Percentiles rank a stretch among this genome's conserved stretches.
Conservation (phyloP, 2,797 vertebrate genomes). For the Microhierax caerulescens region DNA sequence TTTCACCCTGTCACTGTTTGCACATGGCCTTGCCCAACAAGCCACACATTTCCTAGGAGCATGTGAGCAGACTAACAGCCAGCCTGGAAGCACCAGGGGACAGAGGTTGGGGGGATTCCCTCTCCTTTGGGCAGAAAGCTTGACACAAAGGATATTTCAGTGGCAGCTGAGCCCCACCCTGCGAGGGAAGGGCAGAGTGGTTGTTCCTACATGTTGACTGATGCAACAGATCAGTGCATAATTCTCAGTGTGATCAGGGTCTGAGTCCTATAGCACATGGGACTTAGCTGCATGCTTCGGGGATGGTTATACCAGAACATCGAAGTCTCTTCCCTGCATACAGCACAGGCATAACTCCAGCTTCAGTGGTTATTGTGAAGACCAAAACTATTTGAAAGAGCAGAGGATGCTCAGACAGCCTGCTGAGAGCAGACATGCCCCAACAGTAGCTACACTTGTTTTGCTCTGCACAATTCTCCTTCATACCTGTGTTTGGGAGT, state of each 20-base stretch:
- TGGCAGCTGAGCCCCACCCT: neutral
- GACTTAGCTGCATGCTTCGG: fast-evolving
- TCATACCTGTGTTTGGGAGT: neutral
- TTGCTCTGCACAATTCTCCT: neutral
- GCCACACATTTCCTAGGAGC: fast-evolving
- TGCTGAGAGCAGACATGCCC: neutral
- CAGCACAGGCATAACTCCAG: neutral
- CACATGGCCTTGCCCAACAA: neutral
- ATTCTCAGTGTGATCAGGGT: fast-evolving
- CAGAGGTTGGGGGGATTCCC: neutral
- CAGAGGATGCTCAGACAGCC: neutral
- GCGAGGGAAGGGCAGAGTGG: neutral
- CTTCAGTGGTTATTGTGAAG: neutral
- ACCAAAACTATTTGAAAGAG: neutral
- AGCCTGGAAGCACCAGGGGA: fast-evolving
- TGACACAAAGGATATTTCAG: neutral
- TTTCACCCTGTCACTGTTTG: neutral
- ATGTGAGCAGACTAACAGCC: neutral
- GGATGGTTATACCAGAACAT: neutral
- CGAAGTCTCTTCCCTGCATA: neutral
- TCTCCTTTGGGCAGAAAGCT: neutral
- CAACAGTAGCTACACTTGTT: fast-evolving
- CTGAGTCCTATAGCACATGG: neutral
- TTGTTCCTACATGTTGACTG: neutral
- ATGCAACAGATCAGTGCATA: neutral